These are phyloP conservation scores for Phaethon lepturus DNA, from an alignment of 2,113 vertebrate genomes.

Conservation along the genomic window DNA sequence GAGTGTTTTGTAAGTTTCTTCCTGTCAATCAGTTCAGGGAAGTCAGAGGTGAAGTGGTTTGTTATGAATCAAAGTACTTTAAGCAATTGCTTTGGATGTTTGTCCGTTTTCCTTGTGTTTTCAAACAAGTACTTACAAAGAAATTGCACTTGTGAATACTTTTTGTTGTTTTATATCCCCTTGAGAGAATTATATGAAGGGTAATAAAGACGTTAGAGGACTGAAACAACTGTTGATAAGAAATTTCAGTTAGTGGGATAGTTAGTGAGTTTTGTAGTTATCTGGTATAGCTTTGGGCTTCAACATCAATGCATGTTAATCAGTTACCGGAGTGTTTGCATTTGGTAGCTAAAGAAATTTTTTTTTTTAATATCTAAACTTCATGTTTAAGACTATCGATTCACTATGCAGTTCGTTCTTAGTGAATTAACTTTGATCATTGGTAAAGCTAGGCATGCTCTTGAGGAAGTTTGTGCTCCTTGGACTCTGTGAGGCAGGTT, in stretches of 20 bases:
- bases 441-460: neutral
- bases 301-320: constrained; percentile 51
- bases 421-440: neutral
- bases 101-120: neutral
- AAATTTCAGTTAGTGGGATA: constrained; percentile 42
- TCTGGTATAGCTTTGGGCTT: neutral
- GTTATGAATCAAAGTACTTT: constrained; percentile 16
- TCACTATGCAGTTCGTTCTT: neutral
- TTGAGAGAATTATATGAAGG: constrained; percentile 19
- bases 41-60: neutral
- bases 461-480: neutral
- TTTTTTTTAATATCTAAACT: neutral
- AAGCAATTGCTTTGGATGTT: neutral
- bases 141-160: neutral
- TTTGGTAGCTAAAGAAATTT: neutral
- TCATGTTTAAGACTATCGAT: neutral
- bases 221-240: constrained; percentile 29
- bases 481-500: neutral
- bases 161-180: constrained; percentile 44
- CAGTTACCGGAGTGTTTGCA: constrained; percentile 38
- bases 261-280: neutral
- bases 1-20: neutral
- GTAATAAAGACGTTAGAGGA: constrained; percentile 48
- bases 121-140: neutral
- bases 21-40: neutral